phyloP scores from a whole-genome alignment of 2,797 vertebrate species.

The Triplophysa bombifrons region DNA sequence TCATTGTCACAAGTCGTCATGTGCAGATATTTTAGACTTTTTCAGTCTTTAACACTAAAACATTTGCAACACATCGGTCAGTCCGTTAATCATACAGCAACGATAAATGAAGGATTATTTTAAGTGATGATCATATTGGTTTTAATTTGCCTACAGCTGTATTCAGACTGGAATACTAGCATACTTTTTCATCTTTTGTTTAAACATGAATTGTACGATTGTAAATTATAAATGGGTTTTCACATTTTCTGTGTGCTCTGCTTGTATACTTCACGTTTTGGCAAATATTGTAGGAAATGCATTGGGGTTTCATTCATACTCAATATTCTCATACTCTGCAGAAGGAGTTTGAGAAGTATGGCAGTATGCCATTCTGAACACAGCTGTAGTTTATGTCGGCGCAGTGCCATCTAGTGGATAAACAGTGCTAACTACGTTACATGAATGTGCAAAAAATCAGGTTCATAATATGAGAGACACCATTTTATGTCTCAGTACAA shows the following conservation, averaged over 20 bases:
- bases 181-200: background rate
- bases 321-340: background rate
- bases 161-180: background rate
- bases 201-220: background rate
- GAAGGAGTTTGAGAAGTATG: background rate
- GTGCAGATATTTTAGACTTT: background rate
- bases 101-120: background rate
- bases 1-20: conserved; percentile 1
- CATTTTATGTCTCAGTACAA: background rate
- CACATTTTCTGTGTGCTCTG: background rate
- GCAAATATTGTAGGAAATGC: background rate
- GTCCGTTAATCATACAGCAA: background rate
- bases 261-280: background rate
- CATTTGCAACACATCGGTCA: background rate
- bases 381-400: background rate
- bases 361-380: conserved; percentile 14
- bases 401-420: conserved; percentile 29
- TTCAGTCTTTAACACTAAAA: background rate
- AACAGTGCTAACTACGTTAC: conserved; percentile 17
- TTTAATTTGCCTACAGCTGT: background rate
- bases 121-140: background rate
- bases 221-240: too few species aligned
- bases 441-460: conserved; percentile 25
- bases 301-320: background rate
- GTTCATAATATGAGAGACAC: background rate